Percentiles rank a stretch among this genome's conserved stretches.
phyloP scores from a whole-genome alignment of 2,113 vertebrate genomes.

The Macquaria australasica region DNA sequence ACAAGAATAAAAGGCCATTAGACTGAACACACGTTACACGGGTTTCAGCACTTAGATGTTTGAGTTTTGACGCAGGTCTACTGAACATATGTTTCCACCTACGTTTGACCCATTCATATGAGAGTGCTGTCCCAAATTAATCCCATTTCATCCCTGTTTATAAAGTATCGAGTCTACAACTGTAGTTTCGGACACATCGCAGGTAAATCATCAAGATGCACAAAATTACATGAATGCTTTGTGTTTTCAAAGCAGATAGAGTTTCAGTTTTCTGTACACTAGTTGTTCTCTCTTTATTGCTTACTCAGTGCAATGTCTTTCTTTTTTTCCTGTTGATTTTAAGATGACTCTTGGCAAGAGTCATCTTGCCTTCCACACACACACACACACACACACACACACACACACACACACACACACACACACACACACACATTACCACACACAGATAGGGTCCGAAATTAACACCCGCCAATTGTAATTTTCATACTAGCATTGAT shows the following conservation, averaged over 20 bases:
- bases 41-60: conserved; percentile 30
- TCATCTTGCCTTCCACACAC: too few species aligned
- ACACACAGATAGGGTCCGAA: too few species aligned
- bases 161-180: not conserved
- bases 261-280: not conserved
- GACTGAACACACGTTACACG: not conserved
- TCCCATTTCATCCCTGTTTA: not conserved
- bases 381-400: too few species aligned
- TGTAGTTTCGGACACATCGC: not conserved
- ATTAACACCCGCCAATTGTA: too few species aligned
- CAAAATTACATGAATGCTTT: not conserved
- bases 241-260: not conserved
- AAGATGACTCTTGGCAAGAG: conserved; percentile 9
- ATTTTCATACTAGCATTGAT: too few species aligned
- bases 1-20: conserved; percentile 24
- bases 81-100: conserved; percentile 12
- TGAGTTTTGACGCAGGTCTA: conserved; percentile 20
- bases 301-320: not conserved
- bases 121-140: not conserved
- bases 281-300: not conserved
- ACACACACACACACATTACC: too few species aligned
- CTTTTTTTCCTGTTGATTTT: not conserved
- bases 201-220: not conserved
- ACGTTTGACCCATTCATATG: not conserved
- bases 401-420: too few species aligned